Evolutionary conservation across 2,888 invertebrate genomes (phyloP), one percentile per base, ranked within the genome.

Genomic region (Phortica magna): DNA sequence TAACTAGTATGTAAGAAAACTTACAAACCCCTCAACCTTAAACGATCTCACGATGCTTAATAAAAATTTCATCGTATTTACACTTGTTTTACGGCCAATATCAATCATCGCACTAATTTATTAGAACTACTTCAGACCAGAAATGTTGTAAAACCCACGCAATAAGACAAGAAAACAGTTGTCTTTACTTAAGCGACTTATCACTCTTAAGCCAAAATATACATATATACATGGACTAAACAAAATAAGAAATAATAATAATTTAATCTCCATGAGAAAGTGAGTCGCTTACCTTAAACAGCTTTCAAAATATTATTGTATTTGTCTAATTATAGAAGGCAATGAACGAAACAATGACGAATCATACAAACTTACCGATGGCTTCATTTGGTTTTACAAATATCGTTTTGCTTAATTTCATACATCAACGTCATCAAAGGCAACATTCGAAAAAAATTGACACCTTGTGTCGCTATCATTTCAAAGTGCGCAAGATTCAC

Each of bases 371-470:
- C 31, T 31, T 31, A 31, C 31, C 31, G 31, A 31, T 31, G 31
- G 31, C 31, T 31, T 31, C 31, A 31, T 31, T 31, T 48, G 14
- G 9, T 48, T 48, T 48, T 48, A 9, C 9, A 48, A 48, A 48
- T 48, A 48, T 48, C 48, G 48, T 48, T 48, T 48, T 59, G 3
- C n/a, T 59, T 57, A 72, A 31, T 71, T 68, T 9, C 73, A 79
- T 83, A 83, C 84, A 83, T 79, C 79, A 78, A 82, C 79, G 85
- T 75, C 78, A 76, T 76, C 68, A 43, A 65, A 65, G 41, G 31
- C 61, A 19, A 7, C n/a, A 31, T 65, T 41, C 41, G 22, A 39
- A n/a, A 65, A 14, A 3, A 14, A 65, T 6, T 22, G 43, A 68
- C 85, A 80, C 85, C 81, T 82, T 14, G 48, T 14, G 48, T 48